Base-by-base conservation (phyloP, 2,888 invertebrate species). In the Hydrotaea cyrtoneurina region DNA sequence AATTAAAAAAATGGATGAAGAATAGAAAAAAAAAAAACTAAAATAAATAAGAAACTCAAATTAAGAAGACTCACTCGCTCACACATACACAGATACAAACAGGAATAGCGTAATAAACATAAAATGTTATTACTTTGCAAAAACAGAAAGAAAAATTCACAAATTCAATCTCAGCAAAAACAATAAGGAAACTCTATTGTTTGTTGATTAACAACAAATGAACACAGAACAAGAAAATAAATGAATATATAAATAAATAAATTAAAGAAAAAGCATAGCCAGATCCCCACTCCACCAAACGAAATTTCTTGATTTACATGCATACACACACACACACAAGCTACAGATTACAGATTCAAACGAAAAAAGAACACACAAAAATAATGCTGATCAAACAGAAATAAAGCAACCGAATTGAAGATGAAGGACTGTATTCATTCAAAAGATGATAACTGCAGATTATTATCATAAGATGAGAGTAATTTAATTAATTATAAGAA, bases 401-500 rank as follows among this genome's bases (percentile, higher is more conserved):
- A 17, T 13, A 2, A 76, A 36, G 1, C 57, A 36, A 59, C 46
- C 0, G 19, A n/a, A n/a, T n/a, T n/a, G n/a, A 19, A 59, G 50
- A 77, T 69, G n/a, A 77, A 69, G 39, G 53, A 53, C 4, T 39
- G 39, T 36, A 57, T 59, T 31, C n/a, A 19, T 57, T 26, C 13
- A 59, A 73, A 64, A 64, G 64, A 79, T 79, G 53, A 39, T 55
- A 73, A 66, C 64, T 73, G 39, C 39, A 71, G 78, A 72, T 78
- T 62, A 78, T 46, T 62, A 78, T 71, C 36, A 59, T 50, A 50
- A 78, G 59, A 78, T 72, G 62, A 78, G 50, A 78, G 59, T 72
- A 62, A 72, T 78, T 78, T 39, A 62, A 78, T 72, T 78, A 78
- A 78, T 78, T 72, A 72, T 62, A 78, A 31, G 46, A 26, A 59